Percentiles rank a stretch among this genome's conserved stretches.
Evolutionary conservation across 2,888 invertebrate species (phyloP).

Genomic region (Caenorhabditis becei): DNA sequence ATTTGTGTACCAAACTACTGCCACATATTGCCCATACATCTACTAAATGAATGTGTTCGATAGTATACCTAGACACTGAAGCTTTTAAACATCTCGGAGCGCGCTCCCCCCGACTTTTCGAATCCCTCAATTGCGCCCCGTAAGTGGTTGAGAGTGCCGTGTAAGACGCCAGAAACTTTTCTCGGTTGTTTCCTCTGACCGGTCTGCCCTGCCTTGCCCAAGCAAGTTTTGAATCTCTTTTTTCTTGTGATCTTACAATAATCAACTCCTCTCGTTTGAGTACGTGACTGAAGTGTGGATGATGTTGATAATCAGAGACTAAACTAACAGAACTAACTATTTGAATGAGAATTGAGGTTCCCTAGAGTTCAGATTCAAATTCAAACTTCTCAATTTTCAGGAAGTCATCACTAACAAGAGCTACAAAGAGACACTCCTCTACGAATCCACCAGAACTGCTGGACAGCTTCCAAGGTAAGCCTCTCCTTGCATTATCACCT

Average conservation of each 20-base stretch:
- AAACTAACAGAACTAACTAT: not conserved
- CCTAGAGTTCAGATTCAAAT: not conserved
- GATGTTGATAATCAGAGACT: not conserved
- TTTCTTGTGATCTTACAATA: not conserved
- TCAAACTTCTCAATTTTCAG: constrained; percentile 55
- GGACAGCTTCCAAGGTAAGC: constrained; percentile 82
- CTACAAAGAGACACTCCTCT: constrained; percentile 71
- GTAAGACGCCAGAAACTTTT: constrained; percentile 12
- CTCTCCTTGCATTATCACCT: not conserved
- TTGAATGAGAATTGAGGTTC: constrained; percentile 4
- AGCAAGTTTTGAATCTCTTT: constrained; percentile 8
- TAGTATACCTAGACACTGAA: constrained; percentile 8
- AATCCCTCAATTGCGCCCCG: constrained; percentile 14
- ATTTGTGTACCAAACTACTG: constrained; percentile 9
- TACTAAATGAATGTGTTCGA: constrained; percentile 24
- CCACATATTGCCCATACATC: not conserved
- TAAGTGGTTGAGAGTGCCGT: constrained; percentile 54
- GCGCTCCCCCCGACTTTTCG: not conserved
- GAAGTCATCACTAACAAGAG: constrained; percentile 67
- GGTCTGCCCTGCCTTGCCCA: constrained; percentile 30
- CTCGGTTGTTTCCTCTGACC: constrained; percentile 15
- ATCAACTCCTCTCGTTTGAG: not conserved
- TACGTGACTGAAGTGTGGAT: not conserved
- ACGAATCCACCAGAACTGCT: constrained; percentile 83
- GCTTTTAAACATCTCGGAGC: constrained; percentile 3